Conservation (phyloP, 2,797 vertebrate species). For the Orestias chungarensis region DNA sequence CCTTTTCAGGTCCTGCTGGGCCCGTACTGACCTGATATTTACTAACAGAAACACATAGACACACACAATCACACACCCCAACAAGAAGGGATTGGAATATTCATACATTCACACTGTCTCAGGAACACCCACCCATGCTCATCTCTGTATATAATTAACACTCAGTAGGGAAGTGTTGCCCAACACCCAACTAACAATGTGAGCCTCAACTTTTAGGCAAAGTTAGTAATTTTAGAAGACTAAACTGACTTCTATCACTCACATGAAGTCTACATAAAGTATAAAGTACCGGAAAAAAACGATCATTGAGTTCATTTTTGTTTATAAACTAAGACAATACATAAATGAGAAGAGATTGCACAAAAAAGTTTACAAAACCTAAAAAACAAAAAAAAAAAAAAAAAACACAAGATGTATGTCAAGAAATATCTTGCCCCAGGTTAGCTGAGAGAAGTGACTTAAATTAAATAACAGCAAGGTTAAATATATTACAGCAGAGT, state of each 20-base stretch:
- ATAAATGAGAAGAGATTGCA: background rate
- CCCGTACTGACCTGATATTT: conserved; percentile 32
- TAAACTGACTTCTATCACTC: conserved; percentile 40
- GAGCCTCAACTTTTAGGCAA: conserved; percentile 31
- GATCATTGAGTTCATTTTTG: background rate
- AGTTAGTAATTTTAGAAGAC: conserved; percentile 46
- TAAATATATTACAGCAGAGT: background rate
- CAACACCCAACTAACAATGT: conserved; percentile 29
- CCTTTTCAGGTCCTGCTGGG: conserved; percentile 47
- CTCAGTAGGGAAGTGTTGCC: conserved; percentile 32
- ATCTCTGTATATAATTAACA: conserved; percentile 49
- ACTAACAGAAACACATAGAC: conserved; percentile 12
- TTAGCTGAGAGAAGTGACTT: background rate
- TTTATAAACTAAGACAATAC: background rate
- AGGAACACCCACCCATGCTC: conserved; percentile 41
- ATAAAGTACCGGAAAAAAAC: conserved; percentile 6
- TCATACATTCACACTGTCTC: conserved; percentile 40
- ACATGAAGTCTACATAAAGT: conserved; percentile 37
- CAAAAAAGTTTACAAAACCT: too few relatives aligned
- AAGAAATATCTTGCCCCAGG: background rate
- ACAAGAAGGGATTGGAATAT: conserved; percentile 13
- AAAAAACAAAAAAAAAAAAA: background rate
- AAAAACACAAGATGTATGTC: background rate
- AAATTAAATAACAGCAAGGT: background rate
- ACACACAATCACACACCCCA: conserved; percentile 14